Base-by-base conservation (phyloP, 1,140 invertebrate species). In the Hycleus phaleratus region DNA sequence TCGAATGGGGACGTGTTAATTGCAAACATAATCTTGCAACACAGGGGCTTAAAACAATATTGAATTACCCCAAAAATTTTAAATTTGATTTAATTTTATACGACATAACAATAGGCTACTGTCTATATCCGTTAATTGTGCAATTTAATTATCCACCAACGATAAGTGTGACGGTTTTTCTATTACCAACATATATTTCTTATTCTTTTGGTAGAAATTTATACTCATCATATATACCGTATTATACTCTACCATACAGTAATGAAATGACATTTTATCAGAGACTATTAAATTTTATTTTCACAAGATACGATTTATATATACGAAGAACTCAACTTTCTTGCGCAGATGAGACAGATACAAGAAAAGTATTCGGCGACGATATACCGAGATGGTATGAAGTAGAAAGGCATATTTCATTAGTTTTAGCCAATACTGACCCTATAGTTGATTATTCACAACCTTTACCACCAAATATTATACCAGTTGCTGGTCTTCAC, bases 401-500 rank as follows among this genome's bases (percentile, higher is more conserved):
- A 48, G 7, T 56, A 18, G 46, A 56, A 45, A 11, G 45, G 6
- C 9, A 24, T 9, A 46, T 25, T 10, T 3, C 3, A 12, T 2
- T 46, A 25, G 7, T 12, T 46, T 7, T 24, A 12, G 8, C 18
- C 7, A 56, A 49, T 44, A 49, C 46, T 43, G 39, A 49, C 12
- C 55, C 49, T 51, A 75, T 77, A 0, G 62, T 84, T 81, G 73
- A 58, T 43, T 38, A 58, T 53, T 42, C 60, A n/a, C 55, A 58
- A 46, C 55, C 60, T 7, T 1, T 61, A 5, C 10, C 60, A 12
- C 78, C 79, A 2, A 78, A 78, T 64, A 70, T 82, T 26, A 73
- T 81, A 38, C 79, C 82, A 66, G 75, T 84, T 51, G 82, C 81
- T 32, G 82, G 81, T 25, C 62, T 82, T 32, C 81, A 83, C 65